Conservation (phyloP, 2,888 invertebrate genomes). For the Rapana venosa region DNA sequence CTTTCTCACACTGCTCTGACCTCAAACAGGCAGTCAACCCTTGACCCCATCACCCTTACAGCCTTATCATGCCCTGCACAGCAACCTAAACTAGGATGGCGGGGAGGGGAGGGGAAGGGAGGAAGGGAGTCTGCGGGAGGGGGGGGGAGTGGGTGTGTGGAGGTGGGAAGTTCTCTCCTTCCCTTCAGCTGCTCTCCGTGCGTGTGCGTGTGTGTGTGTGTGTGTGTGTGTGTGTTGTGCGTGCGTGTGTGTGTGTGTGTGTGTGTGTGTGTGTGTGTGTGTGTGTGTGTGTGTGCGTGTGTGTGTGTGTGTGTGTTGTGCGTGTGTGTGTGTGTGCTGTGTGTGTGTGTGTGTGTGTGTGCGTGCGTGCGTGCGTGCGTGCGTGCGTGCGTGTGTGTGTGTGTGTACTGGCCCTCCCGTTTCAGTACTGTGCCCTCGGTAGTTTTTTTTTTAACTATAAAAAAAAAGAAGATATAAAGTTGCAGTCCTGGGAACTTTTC, state of each 20-base stretch:
- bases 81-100: not conserved
- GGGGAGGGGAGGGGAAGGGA: not conserved
- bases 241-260: slow-evolving; percentile 25
- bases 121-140: no score
- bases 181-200: no score
- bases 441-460: no score
- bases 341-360: not conserved
- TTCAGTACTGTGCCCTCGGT: no score
- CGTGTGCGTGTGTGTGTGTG: no score
- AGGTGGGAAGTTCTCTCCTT: no score
- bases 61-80: slow-evolving; percentile 25
- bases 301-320: slow-evolving; percentile 10
- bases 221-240: no score
- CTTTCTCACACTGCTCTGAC: slow-evolving; percentile 37
- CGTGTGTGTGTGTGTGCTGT: slow-evolving; percentile 4
- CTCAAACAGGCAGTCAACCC: slow-evolving; percentile 36
- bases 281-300: not conserved
- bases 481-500: no score
- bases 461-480: no score
- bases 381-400: not conserved
- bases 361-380: no score
- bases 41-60: slow-evolving; percentile 24
- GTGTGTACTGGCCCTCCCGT: not conserved
- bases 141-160: no score
- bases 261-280: slow-evolving; percentile 27